Evolutionary conservation across 2,888 invertebrate genomes (phyloP).

Genomic region (Tetragonula carbonaria): DNA sequence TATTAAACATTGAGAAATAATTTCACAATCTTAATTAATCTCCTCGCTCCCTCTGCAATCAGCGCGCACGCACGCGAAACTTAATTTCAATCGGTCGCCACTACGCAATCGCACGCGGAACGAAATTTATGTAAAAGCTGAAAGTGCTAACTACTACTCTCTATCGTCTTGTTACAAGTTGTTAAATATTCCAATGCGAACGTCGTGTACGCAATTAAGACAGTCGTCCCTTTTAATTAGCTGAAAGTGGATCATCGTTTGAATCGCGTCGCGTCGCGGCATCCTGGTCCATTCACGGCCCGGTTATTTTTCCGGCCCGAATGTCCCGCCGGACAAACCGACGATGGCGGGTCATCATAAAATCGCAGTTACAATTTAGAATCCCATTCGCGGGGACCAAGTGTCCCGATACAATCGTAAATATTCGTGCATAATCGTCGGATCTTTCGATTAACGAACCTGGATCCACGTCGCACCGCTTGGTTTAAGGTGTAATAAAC

Average conservation of each 20-base stretch:
- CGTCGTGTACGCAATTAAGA: constrained; percentile 2
- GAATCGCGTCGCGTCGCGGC: not conserved
- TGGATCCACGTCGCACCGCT: constrained; percentile 28
- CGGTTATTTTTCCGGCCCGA: not conserved
- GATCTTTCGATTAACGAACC: constrained; percentile 58
- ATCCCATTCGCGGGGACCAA: constrained; percentile 45
- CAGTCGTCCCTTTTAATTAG: constrained; percentile 30
- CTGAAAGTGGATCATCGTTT: constrained; percentile 28
- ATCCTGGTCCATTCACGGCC: not conserved
- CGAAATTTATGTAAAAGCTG: not conserved
- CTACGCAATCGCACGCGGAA: too few species aligned
- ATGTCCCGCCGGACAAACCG: constrained; percentile 8
- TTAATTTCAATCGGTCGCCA: not conserved
- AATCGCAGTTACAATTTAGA: constrained; percentile 59
- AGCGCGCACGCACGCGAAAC: not conserved
- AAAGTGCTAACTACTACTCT: not conserved
- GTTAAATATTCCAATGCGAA: constrained; percentile 6
- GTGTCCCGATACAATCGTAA: constrained; percentile 55
- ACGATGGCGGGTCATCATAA: constrained; percentile 46
- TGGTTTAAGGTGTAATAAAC: constrained; percentile 62
- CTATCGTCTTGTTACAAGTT: not conserved
- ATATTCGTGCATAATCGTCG: constrained; percentile 51
- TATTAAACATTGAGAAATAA: not conserved
- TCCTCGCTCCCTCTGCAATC: not conserved
- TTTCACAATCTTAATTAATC: not conserved